These are phyloP conservation scores for Rhea pennata DNA, from an alignment of 2,113 vertebrate genomes.

Conservation along the genomic window DNA sequence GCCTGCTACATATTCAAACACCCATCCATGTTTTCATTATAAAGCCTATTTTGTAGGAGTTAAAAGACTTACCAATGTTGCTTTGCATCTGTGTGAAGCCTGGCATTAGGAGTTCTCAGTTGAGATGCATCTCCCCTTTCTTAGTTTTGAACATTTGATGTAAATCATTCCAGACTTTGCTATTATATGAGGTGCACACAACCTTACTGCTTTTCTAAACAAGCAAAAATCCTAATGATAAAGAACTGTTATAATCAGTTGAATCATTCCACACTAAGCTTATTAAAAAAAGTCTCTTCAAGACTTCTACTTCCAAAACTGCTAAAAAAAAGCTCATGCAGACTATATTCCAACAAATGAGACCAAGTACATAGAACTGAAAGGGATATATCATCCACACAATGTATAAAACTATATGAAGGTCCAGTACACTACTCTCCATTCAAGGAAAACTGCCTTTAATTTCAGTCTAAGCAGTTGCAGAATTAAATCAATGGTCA, in stretches of 20 bases:
- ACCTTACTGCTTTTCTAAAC: background rate
- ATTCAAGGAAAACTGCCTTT: fast-evolving
- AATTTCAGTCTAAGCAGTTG: background rate
- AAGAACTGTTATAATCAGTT: background rate
- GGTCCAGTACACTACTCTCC: background rate
- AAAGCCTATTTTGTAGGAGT: background rate
- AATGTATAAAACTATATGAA: background rate
- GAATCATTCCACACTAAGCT: background rate
- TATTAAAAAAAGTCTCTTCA: background rate
- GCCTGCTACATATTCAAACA: background rate
- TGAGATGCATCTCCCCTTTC: background rate
- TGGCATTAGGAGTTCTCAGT: background rate
- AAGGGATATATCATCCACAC: background rate
- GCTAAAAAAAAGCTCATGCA: background rate
- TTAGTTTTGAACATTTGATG: constrained; percentile 6
- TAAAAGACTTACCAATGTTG: background rate
- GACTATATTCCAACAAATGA: background rate
- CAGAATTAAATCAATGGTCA: background rate
- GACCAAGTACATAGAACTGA: background rate
- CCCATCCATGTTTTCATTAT: background rate
- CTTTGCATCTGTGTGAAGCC: background rate
- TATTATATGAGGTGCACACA: background rate
- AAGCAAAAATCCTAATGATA: background rate
- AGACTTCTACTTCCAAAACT: background rate
- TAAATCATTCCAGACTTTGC: constrained; percentile 25